Evolutionary conservation across 1,140 invertebrate genomes (phyloP).

Genomic region (Neodiprion pinetum): DNA sequence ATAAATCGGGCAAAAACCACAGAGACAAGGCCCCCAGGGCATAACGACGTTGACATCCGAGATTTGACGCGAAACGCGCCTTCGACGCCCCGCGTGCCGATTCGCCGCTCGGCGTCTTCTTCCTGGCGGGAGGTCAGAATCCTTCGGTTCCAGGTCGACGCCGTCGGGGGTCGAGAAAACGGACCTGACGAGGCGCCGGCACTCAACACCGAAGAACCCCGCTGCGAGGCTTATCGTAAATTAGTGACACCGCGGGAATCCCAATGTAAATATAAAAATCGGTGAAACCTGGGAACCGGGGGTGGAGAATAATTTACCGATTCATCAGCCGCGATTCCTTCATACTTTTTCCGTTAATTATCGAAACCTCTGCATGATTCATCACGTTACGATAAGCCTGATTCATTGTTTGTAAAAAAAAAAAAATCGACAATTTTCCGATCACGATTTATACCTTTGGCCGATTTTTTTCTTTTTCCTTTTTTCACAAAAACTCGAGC

Average conservation of each 20-base stretch:
- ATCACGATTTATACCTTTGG: too few species aligned
- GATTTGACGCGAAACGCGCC: constrained; percentile 41
- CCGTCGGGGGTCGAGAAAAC: not conserved
- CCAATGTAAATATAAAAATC: not conserved
- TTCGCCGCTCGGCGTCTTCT: constrained; percentile 27
- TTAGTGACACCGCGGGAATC: constrained; percentile 41
- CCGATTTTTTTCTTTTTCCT: too few species aligned
- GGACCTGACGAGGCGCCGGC: constrained; percentile 21
- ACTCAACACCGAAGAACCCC: constrained; percentile 34
- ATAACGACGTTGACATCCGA: constrained; percentile 40
- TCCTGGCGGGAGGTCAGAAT: constrained; percentile 11
- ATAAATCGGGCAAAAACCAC: constrained; percentile 29
- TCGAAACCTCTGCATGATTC: too few species aligned
- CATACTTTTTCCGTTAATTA: too few species aligned
- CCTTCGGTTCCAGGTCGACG: constrained; percentile 7
- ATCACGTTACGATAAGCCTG: too few species aligned
- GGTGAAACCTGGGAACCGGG: too few species aligned
- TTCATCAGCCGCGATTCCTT: too few species aligned
- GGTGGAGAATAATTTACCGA: too few species aligned
- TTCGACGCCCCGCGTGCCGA: constrained; percentile 32
- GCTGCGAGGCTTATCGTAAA: constrained; percentile 42
- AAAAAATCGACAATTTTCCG: too few species aligned
- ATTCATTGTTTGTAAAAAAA: too few species aligned
- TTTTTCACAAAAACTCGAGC: too few species aligned
- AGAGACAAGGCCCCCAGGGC: constrained; percentile 27